Conservation (phyloP, 2,113 vertebrate species). For the Sinocyclocheilus maitianheensis region DNA sequence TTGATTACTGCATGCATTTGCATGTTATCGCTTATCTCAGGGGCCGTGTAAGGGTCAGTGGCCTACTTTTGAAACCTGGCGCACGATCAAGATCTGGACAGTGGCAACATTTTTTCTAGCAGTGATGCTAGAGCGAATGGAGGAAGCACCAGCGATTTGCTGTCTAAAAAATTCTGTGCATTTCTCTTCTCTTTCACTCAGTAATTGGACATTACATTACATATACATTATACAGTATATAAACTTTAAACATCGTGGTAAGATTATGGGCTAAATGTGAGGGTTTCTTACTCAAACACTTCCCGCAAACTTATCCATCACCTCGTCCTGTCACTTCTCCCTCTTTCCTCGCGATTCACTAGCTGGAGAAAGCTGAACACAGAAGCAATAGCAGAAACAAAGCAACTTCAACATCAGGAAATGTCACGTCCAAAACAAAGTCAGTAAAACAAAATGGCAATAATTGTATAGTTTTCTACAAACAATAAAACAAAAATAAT, state of each 20-base stretch:
- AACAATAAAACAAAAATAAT: slow-evolving; percentile 45
- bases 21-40: not conserved
- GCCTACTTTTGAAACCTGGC: slow-evolving; percentile 62
- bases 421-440: slow-evolving; percentile 76
- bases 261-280: not conserved
- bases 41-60: slow-evolving; percentile 70
- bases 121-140: too few relatives aligned
- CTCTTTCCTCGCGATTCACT: not conserved
- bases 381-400: slow-evolving; percentile 66
- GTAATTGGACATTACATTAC: not conserved
- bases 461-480: slow-evolving; percentile 53
- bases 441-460: slow-evolving; percentile 59
- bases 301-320: not conserved
- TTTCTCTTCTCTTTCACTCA: too few relatives aligned
- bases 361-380: slow-evolving; percentile 69
- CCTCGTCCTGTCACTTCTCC: not conserved
- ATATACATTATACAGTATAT: not conserved
- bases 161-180: too few relatives aligned
- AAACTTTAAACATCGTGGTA: not conserved
- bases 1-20: slow-evolving; percentile 47
- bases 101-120: not conserved
- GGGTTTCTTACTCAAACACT: not conserved
- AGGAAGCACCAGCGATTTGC: too few relatives aligned
- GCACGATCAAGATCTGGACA: not conserved
- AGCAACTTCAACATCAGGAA: slow-evolving; percentile 79